phyloP scores from a whole-genome alignment of 2,888 invertebrate species.

The Aplocera efformata region DNA sequence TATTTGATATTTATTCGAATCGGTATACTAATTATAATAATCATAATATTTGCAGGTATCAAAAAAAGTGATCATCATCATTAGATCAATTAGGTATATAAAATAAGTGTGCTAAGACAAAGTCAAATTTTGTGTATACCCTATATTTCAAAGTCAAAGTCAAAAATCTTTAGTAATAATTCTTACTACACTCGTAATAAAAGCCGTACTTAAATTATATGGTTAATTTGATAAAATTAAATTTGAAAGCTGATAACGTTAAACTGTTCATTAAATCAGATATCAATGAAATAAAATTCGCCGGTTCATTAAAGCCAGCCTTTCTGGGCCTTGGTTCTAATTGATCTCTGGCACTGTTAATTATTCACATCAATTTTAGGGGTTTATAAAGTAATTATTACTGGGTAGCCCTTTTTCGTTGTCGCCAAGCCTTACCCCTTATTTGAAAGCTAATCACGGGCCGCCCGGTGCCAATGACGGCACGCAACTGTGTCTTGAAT shows the following conservation, averaged over 20 bases:
- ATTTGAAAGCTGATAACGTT: slow-evolving; percentile 3
- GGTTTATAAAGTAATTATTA: slow-evolving; percentile 77
- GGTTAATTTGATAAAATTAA: too few species aligned
- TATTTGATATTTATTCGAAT: neutral
- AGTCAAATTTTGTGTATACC: too few species aligned
- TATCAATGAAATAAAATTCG: slow-evolving; percentile 58
- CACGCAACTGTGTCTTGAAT: slow-evolving; percentile 70
- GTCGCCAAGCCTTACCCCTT: slow-evolving; percentile 51
- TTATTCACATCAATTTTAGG: slow-evolving; percentile 65
- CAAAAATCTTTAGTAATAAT: too few species aligned
- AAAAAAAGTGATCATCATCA: too few species aligned
- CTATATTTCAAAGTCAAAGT: too few species aligned
- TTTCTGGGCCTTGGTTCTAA: slow-evolving; percentile 70
- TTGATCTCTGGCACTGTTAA: slow-evolving; percentile 73
- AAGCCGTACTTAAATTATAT: too few species aligned
- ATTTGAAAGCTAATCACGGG: slow-evolving; percentile 61
- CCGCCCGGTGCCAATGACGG: slow-evolving; percentile 74
- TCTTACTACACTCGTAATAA: too few species aligned
- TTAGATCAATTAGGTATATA: too few species aligned
- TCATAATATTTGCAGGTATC: too few species aligned
- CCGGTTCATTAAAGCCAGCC: slow-evolving; percentile 64
- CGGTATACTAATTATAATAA: too few species aligned
- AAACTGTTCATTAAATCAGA: slow-evolving; percentile 31
- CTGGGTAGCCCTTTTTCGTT: slow-evolving; percentile 77
- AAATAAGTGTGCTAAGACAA: too few species aligned